phyloP scores from a whole-genome alignment of 2,797 vertebrate genomes.

The Botia almorhae region DNA sequence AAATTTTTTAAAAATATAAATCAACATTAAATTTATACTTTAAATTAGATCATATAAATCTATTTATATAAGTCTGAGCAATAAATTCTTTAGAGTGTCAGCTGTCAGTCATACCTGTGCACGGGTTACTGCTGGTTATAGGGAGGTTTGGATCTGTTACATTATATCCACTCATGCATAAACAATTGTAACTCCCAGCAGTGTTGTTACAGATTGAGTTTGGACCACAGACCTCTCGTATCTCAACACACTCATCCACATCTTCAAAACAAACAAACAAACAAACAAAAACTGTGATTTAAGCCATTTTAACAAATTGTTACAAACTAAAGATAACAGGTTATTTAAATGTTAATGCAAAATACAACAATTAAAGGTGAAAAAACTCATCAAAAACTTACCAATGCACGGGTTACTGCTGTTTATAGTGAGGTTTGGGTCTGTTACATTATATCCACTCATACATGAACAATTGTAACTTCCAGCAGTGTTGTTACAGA shows the following conservation, averaged over 20 bases:
- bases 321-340: too few relatives aligned
- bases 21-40: too few relatives aligned
- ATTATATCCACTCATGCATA: slow-evolving; percentile 12
- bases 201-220: slow-evolving; percentile 36
- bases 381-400: too few relatives aligned
- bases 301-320: neutral
- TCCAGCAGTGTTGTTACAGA: slow-evolving; percentile 25
- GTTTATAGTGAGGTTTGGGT: neutral
- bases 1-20: too few relatives aligned
- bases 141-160: neutral
- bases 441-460: slow-evolving; percentile 2
- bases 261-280: neutral
- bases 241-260: slow-evolving; percentile 28
- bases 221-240: slow-evolving; percentile 14
- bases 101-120: too few relatives aligned
- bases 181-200: slow-evolving; percentile 1
- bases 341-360: too few relatives aligned
- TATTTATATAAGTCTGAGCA: too few relatives aligned
- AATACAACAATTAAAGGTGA: neutral
- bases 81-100: too few relatives aligned
- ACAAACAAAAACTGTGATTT: too few relatives aligned
- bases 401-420: neutral
- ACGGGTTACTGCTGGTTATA: neutral
- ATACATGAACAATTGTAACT: slow-evolving; percentile 2
- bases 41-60: too few relatives aligned